phyloP scores from a whole-genome alignment of 2,113 vertebrate genomes.

The Sylvicapra grimmia region DNA sequence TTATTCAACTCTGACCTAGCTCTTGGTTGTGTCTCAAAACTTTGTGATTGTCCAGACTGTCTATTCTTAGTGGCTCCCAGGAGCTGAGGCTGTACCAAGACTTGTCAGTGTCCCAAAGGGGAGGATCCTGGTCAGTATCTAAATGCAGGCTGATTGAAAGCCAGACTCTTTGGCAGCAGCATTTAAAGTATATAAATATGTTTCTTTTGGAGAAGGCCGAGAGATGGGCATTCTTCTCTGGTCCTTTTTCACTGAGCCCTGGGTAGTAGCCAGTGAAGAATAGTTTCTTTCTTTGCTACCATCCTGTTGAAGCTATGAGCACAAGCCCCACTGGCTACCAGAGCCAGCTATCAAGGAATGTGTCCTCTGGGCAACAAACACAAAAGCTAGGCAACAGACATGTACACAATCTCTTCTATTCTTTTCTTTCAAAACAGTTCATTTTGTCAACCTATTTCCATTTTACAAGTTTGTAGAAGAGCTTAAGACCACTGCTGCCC shows the following conservation, averaged over 20 bases:
- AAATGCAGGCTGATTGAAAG: neutral
- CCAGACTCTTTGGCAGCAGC: neutral
- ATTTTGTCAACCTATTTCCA: neutral
- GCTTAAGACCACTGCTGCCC: too few species aligned
- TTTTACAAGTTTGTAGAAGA: neutral
- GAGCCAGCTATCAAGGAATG: neutral
- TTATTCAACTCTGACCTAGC: neutral
- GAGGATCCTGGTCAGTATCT: neutral
- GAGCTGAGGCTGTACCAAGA: neutral
- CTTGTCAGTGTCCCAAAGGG: neutral
- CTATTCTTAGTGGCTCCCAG: neutral
- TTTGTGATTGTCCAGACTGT: neutral
- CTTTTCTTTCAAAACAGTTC: neutral
- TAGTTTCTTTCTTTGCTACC: neutral
- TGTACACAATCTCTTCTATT: neutral
- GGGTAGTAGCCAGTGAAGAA: neutral
- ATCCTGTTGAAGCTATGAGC: neutral
- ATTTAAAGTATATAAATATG: neutral
- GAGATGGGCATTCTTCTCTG: neutral
- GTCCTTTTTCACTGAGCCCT: neutral
- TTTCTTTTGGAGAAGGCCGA: neutral
- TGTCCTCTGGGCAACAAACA: neutral
- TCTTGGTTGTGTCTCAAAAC: neutral
- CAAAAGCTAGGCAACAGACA: neutral
- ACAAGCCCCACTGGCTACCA: neutral